Percentiles rank a stretch among this genome's conserved stretches.
phyloP scores from a whole-genome alignment of 2,113 vertebrate species.

The Vanacampus margaritifer region DNA sequence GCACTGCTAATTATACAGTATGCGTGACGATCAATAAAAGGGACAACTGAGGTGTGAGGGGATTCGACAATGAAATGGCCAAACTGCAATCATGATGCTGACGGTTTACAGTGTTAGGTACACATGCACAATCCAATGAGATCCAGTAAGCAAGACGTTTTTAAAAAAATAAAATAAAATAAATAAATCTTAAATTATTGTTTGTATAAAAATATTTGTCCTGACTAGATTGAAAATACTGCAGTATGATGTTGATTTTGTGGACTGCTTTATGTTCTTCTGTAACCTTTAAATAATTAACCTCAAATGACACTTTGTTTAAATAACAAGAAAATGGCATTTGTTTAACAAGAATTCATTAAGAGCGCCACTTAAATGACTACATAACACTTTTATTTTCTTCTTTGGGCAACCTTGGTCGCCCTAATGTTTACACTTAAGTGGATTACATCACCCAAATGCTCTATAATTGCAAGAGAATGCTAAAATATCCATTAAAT shows the following conservation, averaged over 20 bases:
- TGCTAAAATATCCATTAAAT: not conserved
- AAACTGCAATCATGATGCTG: not conserved
- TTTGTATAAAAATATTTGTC: not conserved
- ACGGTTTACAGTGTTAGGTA: not conserved
- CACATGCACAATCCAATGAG: not conserved
- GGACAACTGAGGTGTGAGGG: not conserved
- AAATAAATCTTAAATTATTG: not conserved
- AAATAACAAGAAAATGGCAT: not conserved
- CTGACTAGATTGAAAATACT: not conserved
- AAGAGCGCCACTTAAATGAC: not conserved
- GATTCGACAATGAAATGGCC: not conserved
- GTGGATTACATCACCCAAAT: not conserved
- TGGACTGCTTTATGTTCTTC: too few species aligned
- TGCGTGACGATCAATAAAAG: conserved; percentile 27
- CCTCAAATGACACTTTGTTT: not conserved
- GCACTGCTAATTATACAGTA: conserved; percentile 39
- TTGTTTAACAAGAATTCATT: not conserved
- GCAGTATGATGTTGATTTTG: too few species aligned
- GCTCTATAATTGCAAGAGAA: not conserved
- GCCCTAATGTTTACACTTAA: not conserved
- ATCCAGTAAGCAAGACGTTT: not conserved
- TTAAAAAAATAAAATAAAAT: not conserved
- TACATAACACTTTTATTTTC: not conserved
- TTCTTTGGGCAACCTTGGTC: not conserved
- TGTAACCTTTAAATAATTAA: too few species aligned